phyloP scores from a whole-genome alignment of 2,113 vertebrate species.

The Dolichallabes microphthalmus region DNA sequence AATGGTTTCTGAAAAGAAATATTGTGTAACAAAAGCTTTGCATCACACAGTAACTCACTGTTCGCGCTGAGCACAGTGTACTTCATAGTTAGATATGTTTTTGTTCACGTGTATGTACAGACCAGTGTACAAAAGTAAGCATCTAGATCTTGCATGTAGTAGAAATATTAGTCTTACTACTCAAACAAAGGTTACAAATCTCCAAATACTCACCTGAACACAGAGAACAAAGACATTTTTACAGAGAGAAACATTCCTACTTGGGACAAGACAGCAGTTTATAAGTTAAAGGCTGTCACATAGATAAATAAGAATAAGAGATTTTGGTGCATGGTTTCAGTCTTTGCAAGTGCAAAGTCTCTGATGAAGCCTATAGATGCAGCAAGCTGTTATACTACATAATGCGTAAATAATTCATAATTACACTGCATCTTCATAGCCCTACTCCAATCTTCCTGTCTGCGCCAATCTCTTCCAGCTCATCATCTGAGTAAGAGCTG shows the following conservation, averaged over 20 bases:
- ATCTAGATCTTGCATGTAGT: constrained; percentile 29
- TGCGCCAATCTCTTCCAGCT: constrained; percentile 60
- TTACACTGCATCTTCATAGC: constrained; percentile 57
- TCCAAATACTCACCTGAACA: constrained; percentile 25
- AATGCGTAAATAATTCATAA: constrained; percentile 16
- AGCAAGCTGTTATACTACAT: constrained; percentile 32
- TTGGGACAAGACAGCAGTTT: constrained; percentile 38
- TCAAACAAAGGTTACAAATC: not conserved
- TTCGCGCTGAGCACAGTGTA: constrained; percentile 21
- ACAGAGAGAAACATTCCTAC: constrained; percentile 36
- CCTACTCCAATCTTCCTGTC: constrained; percentile 67
- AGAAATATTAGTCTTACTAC: constrained; percentile 20
- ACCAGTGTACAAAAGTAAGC: constrained; percentile 27
- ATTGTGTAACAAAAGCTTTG: constrained; percentile 17
- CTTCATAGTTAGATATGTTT: constrained; percentile 19
- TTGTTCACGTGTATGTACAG: constrained; percentile 30
- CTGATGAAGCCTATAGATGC: constrained; percentile 28
- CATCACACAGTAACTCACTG: constrained; percentile 9
- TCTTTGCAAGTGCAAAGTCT: constrained; percentile 33
- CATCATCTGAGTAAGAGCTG: constrained; percentile 72
- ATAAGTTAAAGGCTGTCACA: constrained; percentile 28
- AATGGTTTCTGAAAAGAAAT: constrained; percentile 27
- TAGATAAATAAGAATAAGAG: constrained; percentile 6
- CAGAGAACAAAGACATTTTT: constrained; percentile 28
- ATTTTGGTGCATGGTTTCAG: constrained; percentile 34